These are phyloP conservation scores for Trogon melanurus DNA, from an alignment of 2,113 vertebrate genomes.

Conservation along the genomic window DNA sequence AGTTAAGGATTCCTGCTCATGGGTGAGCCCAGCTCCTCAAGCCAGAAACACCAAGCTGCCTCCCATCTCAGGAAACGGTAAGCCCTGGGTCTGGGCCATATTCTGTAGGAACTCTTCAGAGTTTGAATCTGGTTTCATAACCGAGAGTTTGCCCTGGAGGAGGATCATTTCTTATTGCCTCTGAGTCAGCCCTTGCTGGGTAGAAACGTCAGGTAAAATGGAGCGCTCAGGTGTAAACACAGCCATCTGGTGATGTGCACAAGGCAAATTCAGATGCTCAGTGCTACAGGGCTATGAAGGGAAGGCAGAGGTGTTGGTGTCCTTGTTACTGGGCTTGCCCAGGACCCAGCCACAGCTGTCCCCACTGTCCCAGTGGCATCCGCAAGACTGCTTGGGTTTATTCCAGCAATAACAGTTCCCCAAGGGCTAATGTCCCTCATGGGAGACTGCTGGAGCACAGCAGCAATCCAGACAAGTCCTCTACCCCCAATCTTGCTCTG, in stretches of 20 bases:
- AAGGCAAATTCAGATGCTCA: neutral
- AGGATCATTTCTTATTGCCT: neutral
- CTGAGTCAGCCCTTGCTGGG: neutral
- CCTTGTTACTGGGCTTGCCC: neutral
- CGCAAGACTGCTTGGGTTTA: neutral
- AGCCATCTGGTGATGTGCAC: neutral
- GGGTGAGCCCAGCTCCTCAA: constrained; percentile 86
- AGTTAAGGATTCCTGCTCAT: constrained; percentile 92
- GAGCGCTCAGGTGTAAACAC: neutral
- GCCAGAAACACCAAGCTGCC: constrained; percentile 92
- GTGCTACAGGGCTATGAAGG: neutral
- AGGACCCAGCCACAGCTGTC: neutral
- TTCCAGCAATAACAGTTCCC: neutral
- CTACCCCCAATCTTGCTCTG: neutral
- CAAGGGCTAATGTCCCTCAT: neutral
- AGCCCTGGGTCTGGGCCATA: constrained; percentile 4
- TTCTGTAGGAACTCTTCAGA: neutral
- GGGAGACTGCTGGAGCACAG: neutral
- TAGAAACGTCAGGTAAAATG: neutral
- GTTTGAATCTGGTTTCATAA: constrained; percentile 4
- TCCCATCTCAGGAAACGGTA: constrained; percentile 90
- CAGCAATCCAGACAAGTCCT: neutral
- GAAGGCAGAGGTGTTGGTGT: neutral
- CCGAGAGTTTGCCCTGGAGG: neutral
- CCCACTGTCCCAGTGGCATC: neutral